These are phyloP conservation scores for Presbytis comata DNA, from an alignment of 2,797 vertebrate species.

Conservation along the genomic window DNA sequence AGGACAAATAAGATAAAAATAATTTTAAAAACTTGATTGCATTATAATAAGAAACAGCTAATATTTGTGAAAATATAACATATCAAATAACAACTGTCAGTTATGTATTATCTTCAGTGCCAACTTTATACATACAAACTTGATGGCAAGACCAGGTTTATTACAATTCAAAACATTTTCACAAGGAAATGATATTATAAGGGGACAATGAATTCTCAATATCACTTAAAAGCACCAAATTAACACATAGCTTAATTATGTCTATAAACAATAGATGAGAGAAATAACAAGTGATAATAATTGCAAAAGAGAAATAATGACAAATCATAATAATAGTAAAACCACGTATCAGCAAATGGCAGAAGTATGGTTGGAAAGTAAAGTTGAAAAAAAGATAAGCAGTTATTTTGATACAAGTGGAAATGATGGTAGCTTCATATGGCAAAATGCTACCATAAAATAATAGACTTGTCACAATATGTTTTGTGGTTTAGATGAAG, in stretches of 20 bases:
- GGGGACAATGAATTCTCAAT: background rate
- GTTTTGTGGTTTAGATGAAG: background rate
- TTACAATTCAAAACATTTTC: constrained; percentile 26
- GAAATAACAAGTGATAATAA: background rate
- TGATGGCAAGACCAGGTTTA: background rate
- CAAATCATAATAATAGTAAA: background rate
- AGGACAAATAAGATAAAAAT: constrained; percentile 18
- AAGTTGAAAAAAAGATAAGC: background rate
- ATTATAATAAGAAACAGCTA: background rate
- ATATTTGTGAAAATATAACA: constrained; percentile 41
- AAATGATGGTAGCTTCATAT: background rate
- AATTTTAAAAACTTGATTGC: background rate
- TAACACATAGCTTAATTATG: background rate
- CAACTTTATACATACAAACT: background rate
- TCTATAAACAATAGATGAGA: background rate
- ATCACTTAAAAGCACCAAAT: constrained; percentile 16
- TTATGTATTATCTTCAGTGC: background rate
- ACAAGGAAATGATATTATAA: background rate
- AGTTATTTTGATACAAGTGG: background rate
- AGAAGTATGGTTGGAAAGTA: background rate
- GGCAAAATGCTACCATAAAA: background rate
- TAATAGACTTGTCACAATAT: background rate
- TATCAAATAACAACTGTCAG: background rate
- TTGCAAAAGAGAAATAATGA: background rate
- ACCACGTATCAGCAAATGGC: background rate